Conservation (phyloP, 2,888 invertebrate species). For the Xestia sexstrigata region DNA sequence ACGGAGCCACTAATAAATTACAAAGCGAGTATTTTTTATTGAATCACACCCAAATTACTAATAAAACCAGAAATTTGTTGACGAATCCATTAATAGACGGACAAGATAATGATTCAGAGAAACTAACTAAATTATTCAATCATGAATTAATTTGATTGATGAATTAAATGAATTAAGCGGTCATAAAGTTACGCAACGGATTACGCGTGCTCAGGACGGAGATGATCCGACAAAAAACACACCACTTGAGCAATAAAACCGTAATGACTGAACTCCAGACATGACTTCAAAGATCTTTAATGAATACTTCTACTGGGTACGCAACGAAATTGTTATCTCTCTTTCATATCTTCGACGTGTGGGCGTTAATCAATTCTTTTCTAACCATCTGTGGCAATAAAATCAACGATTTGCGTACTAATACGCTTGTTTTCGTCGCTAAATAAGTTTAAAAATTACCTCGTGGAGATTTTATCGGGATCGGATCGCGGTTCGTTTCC, state of each 20-base stretch:
- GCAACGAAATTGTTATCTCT: conserved; percentile 66
- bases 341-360: conserved; percentile 67
- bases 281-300: conserved; percentile 29
- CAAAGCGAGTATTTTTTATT: conserved; percentile 62
- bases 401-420: conserved; percentile 80
- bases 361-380: conserved; percentile 75
- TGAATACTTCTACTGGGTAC: conserved; percentile 26
- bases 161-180: conserved; percentile 57
- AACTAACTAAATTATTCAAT: conserved; percentile 62
- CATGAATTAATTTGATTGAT: conserved; percentile 64
- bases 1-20: conserved; percentile 72
- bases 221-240: conserved; percentile 15
- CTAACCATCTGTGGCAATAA: conserved; percentile 72
- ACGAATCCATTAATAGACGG: conserved; percentile 62
- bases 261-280: conserved; percentile 23
- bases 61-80: conserved; percentile 64
- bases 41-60: conserved; percentile 59
- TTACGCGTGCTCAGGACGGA: conserved; percentile 27
- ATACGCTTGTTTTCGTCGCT: conserved; percentile 76
- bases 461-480: conserved; percentile 79
- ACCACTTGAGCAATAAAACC: conserved; percentile 27
- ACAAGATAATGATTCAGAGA: conserved; percentile 58
- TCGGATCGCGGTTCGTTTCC: conserved; percentile 75
- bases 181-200: conserved; percentile 58
- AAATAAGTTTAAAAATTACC: conserved; percentile 78